Percentiles rank a stretch among this genome's conserved stretches.
These are phyloP conservation scores for Perca flavescens DNA, from an alignment of 2,113 vertebrate genomes.

Conservation along the genomic window DNA sequence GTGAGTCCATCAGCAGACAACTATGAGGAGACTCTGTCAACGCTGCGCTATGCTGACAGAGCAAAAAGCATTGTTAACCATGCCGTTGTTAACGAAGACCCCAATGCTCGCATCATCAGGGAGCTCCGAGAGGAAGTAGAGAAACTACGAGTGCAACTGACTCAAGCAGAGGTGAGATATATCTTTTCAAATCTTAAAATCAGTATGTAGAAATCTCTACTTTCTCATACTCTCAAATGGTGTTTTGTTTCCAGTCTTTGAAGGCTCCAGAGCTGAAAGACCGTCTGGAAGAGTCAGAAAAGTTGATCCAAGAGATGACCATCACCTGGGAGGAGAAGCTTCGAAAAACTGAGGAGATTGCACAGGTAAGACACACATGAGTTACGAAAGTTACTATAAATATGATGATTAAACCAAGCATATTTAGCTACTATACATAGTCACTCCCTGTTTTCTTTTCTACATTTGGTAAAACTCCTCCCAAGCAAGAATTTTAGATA, in stretches of 20 bases:
- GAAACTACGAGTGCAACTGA: conserved; percentile 92
- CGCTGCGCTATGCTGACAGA: conserved; percentile 92
- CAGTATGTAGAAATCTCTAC: fast-evolving
- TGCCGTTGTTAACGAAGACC: conserved; percentile 95
- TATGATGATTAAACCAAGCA: background rate
- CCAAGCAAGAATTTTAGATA: background rate
- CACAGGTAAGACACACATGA: conserved; percentile 72
- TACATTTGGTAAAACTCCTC: background rate
- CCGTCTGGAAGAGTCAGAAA: conserved; percentile 93
- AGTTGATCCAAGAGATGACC: conserved; percentile 97
- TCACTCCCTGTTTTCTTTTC: background rate
- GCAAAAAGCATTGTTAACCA: conserved; percentile 97
- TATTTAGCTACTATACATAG: background rate
- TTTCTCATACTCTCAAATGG: background rate
- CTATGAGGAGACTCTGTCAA: conserved; percentile 96
- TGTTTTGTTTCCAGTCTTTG: conserved; percentile 57
- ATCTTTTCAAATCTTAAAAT: background rate
- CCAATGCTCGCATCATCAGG: conserved; percentile 94
- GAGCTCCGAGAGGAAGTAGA: conserved; percentile 96
- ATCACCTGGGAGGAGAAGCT: conserved; percentile 98
- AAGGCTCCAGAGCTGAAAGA: conserved; percentile 81
- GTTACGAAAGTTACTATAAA: background rate
- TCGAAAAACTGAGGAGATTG: conserved; percentile 93
- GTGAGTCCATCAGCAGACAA: conserved; percentile 96
- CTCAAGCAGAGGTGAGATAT: conserved; percentile 89